Evolutionary conservation across 1,140 invertebrate genomes (phyloP), one percentile per base, ranked within the genome.

Genomic region (Drosophila mayri): DNA sequence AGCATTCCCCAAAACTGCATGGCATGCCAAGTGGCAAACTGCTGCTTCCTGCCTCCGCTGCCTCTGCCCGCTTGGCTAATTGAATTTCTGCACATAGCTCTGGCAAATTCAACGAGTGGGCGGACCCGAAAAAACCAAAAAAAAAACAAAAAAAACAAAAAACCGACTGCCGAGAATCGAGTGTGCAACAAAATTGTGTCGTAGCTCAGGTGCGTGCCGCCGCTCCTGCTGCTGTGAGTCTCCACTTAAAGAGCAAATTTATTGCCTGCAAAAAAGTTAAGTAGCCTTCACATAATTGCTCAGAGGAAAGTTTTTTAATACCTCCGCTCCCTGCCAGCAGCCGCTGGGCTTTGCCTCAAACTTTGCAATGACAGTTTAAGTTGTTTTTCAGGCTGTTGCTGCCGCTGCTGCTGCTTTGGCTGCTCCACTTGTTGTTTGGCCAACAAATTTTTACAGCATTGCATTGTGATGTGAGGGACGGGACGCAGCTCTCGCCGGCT

Each of bases 301-400:
- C 49, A 44, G 72, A 87, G 75, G 54, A 82, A 86, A 86, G 63
- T 86, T 86, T 83, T 55, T 86, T 88, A 86, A 86, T 86, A 70
- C 83, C 84, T 79, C 57, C 58, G 68, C 52, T 67, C 61, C 43
- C n/a, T 14, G 60, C 52, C 71, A 65, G 79, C 71, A 22, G 61
- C 28, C 41, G n/a, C 28, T 50, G 74, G 55, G 77, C 72, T 80
- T 76, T 80, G 59, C 44, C 59, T 63, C 66, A 64, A 85, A 81
- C 67, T 85, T 90, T 73, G 43, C 76, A 87, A 90, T 90, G 84
- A 90, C 84, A 87, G 85, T 87, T 87, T 87, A 87, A 87, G 84
- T 90, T 87, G 84, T 87, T 84, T 81, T 84, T 59, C 73, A 62
- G 71, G 49, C 70, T 72, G 70, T 72, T 72, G 68, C 68, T 70